Evolutionary conservation across 2,113 vertebrate genomes (phyloP).

Genomic region (Conger conger): DNA sequence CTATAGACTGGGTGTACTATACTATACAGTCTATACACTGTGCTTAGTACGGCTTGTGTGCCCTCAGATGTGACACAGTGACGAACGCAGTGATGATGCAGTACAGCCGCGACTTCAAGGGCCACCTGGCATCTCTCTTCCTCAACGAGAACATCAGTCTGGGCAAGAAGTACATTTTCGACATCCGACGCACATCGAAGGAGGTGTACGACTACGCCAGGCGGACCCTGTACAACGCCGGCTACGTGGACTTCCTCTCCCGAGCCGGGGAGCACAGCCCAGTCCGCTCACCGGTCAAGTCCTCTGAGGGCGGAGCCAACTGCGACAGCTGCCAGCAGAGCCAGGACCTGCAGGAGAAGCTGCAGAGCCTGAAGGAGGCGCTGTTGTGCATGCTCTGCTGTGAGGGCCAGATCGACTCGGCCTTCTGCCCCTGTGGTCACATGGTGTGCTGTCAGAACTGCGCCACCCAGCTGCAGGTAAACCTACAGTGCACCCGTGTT

Average conservation of each 20-base stretch:
- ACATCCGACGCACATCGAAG: constrained; percentile 94
- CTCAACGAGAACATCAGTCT: constrained; percentile 97
- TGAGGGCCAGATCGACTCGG: constrained; percentile 89
- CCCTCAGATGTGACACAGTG: constrained; percentile 89
- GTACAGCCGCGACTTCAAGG: constrained; percentile 95
- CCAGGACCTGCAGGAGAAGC: constrained; percentile 83
- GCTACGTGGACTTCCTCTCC: constrained; percentile 82
- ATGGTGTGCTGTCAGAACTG: constrained; percentile 95
- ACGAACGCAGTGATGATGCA: constrained; percentile 98
- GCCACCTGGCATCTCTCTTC: constrained; percentile 93
- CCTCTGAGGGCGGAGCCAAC: constrained; percentile 69
- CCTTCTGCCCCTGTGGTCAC: constrained; percentile 97
- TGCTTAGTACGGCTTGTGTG: background rate
- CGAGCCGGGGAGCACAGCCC: constrained; percentile 72
- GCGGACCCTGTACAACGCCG: constrained; percentile 90
- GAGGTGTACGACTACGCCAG: constrained; percentile 95
- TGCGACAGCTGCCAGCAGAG: constrained; percentile 89
- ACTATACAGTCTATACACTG: background rate
- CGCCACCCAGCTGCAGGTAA: constrained; percentile 88
- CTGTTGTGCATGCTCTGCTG: constrained; percentile 95
- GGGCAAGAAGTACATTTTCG: constrained; percentile 97
- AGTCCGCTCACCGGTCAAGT: constrained; percentile 73
- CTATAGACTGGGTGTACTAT: no score
- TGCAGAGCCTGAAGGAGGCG: constrained; percentile 89
- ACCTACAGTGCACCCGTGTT: background rate